Evolutionary conservation across 2,797 vertebrate species (phyloP).

Genomic region (Halcyon smyrnensis): DNA sequence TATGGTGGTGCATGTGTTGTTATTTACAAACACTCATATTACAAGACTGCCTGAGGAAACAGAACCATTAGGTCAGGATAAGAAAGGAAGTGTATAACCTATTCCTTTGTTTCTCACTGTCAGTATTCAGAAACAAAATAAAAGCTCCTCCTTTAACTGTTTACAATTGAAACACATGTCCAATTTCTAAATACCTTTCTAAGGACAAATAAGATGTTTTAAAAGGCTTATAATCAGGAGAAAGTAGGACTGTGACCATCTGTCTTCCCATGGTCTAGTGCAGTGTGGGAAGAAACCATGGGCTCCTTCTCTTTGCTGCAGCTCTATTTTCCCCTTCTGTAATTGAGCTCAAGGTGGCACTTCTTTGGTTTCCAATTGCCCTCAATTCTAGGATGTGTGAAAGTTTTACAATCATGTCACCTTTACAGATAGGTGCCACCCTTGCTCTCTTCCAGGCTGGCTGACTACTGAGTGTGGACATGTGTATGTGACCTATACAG

Average conservation of each 20-base stretch:
- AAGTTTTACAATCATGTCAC: not conserved
- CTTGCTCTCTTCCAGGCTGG: not conserved
- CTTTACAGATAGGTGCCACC: not conserved
- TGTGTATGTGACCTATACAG: rapidly evolving
- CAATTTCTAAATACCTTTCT: not conserved
- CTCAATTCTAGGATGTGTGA: not conserved
- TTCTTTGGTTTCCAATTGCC: not conserved
- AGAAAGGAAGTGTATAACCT: not conserved
- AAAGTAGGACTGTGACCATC: not conserved
- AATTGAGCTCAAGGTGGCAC: not conserved
- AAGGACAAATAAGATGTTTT: not conserved
- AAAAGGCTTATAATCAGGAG: not conserved
- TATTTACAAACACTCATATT: not conserved
- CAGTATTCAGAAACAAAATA: not conserved
- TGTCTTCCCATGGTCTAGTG: not conserved
- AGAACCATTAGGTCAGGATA: not conserved
- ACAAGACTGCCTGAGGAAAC: not conserved
- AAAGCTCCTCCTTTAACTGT: not conserved
- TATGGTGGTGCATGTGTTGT: not conserved
- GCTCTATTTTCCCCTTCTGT: not conserved
- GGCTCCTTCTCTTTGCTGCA: not conserved
- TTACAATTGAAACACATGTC: not conserved
- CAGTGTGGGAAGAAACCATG: not conserved
- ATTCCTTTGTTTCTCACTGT: not conserved
- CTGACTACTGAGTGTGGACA: not conserved